Evolutionary conservation across 2,888 invertebrate species (phyloP).

Genomic region (Drosophila tanythrix): DNA sequence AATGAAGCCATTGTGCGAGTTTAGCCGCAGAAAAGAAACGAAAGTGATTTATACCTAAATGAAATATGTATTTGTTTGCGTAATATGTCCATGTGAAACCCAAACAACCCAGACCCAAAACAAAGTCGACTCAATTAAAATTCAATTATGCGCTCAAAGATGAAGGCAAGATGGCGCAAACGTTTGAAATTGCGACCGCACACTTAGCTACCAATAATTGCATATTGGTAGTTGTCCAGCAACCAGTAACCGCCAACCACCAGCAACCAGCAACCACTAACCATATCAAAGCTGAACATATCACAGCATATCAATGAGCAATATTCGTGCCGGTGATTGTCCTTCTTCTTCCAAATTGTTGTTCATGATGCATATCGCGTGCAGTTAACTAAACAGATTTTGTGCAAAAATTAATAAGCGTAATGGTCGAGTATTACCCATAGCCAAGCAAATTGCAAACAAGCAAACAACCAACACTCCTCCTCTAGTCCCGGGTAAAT

Average conservation of each 20-base stretch:
- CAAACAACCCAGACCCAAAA: slow-evolving; percentile 3
- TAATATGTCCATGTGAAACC: slow-evolving; percentile 54
- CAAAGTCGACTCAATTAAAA: slow-evolving; percentile 63
- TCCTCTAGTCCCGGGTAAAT: background rate
- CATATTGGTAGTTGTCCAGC: slow-evolving; percentile 1
- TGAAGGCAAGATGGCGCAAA: slow-evolving; percentile 74
- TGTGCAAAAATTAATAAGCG: slow-evolving; percentile 55
- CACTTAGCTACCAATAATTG: slow-evolving; percentile 23
- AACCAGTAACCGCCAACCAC: background rate
- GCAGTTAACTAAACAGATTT: slow-evolving; percentile 49
- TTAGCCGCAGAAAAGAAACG: slow-evolving; percentile 62
- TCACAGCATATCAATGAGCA: slow-evolving; percentile 43
- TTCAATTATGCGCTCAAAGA: slow-evolving; percentile 73
- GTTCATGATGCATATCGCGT: slow-evolving; percentile 53
- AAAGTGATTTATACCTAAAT: slow-evolving; percentile 74
- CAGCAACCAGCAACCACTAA: slow-evolving; percentile 17
- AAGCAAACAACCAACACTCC: slow-evolving; percentile 4
- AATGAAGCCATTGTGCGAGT: slow-evolving; percentile 70
- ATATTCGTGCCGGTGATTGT: slow-evolving; percentile 55
- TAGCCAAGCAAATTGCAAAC: slow-evolving; percentile 42
- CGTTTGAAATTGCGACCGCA: slow-evolving; percentile 70
- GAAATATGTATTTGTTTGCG: slow-evolving; percentile 54
- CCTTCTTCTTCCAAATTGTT: slow-evolving; percentile 23
- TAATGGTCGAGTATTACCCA: slow-evolving; percentile 54
- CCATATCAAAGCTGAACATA: slow-evolving; percentile 52